phyloP scores from a whole-genome alignment of 1,140 invertebrate genomes.

The Dendroctonus ponderosae region DNA sequence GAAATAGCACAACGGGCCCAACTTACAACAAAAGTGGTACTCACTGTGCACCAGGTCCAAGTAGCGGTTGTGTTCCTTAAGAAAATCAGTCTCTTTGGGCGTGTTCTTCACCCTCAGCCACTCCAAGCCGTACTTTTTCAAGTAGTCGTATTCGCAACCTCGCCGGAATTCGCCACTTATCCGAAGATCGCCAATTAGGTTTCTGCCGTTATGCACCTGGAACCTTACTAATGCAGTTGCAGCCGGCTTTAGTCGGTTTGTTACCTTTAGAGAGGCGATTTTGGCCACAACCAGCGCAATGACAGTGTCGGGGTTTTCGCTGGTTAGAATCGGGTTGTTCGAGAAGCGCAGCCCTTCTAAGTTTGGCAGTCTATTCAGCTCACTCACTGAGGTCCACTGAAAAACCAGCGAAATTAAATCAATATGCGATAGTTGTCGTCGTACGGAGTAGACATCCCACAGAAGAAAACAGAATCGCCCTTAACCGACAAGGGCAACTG shows the following conservation, averaged over 20 bases:
- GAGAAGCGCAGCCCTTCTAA: constrained; percentile 71
- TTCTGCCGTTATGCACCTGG: constrained; percentile 66
- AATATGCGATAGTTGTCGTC: too few relatives aligned
- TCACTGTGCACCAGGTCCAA: constrained; percentile 57
- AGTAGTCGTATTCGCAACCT: constrained; percentile 86
- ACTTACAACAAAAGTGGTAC: constrained; percentile 35
- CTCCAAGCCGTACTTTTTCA: constrained; percentile 73
- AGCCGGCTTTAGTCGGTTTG: background rate
- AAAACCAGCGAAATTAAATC: constrained; percentile 24
- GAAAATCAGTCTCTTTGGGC: constrained; percentile 59
- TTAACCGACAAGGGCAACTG: too few relatives aligned
- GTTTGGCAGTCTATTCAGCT: constrained; percentile 74
- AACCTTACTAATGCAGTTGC: constrained; percentile 36
- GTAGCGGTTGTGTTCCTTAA: constrained; percentile 73
- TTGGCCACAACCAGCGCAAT: constrained; percentile 75
- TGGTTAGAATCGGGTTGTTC: constrained; percentile 70
- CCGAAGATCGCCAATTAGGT: constrained; percentile 38
- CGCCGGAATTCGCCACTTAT: constrained; percentile 67
- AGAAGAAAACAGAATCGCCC: too few relatives aligned
- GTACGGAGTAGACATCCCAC: too few relatives aligned
- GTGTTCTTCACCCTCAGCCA: constrained; percentile 62
- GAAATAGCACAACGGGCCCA: constrained; percentile 13
- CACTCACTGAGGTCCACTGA: constrained; percentile 76
- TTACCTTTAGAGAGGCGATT: constrained; percentile 63
- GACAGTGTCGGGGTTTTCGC: constrained; percentile 66